Base-by-base conservation (phyloP, 2,113 vertebrate species). In the Hippoglossus stenolepis region DNA sequence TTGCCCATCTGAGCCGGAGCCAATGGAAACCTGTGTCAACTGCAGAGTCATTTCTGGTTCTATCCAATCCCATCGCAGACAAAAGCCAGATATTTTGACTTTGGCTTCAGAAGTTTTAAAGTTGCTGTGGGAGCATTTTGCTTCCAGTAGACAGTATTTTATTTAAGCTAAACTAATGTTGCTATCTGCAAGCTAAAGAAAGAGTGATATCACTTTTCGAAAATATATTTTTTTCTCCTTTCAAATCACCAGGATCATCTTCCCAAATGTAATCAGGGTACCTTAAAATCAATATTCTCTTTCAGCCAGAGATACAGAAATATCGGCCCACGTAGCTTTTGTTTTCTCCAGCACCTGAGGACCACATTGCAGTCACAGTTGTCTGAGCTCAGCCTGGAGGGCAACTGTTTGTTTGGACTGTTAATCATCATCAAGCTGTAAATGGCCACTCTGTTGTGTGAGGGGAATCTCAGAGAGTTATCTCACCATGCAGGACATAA, bases 361-460 rank as follows among this genome's bases (percentile, higher is more conserved):
- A 85, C 43, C 26, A 45, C 26, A n/a, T 40, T 71, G 65, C 54
- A 76, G 61, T 76, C 60, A 75, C 67, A 82, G 77, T 77, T 74
- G 65, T 78, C 65, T 75, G 77, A 77, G 77, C 80, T 17, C 57
- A 70, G 65, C 68, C 70, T 72, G 61, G 80, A 86, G 87, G 82
- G 63, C 80, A 70, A 82, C 65, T 74, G 80, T 90, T 91, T 90
- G 87, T 93, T 88, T 87, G 62, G 82, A 81, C 70, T 73, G 89
- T 89, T 92, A 90, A 90, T 93, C 89, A 90, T 88, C 87, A 89
- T 89, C 49, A 72, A 79, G 90, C 82, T 80, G 84, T 79, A 90
- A 93, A 92, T 90, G 86, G 79, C 89, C 88, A 85, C 79, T 86
- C 72, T 82, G 75, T 87, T 83, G 77, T 71, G 72, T 75, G 76